Evolutionary conservation across 2,797 vertebrate genomes (phyloP).

Genomic region (Pipistrellus kuhlii): DNA sequence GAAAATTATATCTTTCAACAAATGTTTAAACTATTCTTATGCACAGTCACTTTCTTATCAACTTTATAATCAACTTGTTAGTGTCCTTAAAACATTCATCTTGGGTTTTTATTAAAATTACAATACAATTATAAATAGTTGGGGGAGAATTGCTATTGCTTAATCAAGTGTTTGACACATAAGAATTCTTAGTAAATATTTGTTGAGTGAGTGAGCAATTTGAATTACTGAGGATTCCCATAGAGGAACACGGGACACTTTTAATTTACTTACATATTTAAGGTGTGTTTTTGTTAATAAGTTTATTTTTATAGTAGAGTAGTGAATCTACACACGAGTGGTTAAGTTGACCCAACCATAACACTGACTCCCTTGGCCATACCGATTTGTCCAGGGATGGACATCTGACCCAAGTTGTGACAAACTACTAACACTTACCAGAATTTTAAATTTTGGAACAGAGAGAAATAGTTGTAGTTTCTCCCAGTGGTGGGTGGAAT

Average conservation of each 20-base stretch:
- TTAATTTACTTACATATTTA: conserved; percentile 35
- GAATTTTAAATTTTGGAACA: conserved; percentile 36
- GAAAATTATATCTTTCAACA: background rate
- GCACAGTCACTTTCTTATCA: background rate
- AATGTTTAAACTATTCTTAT: conserved; percentile 10
- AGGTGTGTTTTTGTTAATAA: background rate
- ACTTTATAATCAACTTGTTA: background rate
- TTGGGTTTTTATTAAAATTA: conserved; percentile 10
- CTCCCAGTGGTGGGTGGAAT: background rate
- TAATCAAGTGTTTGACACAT: background rate
- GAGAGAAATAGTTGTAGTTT: background rate
- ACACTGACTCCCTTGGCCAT: background rate
- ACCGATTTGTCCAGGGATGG: background rate
- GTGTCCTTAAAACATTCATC: conserved; percentile 19
- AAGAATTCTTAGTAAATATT: background rate
- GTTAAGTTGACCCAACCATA: background rate
- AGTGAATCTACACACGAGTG: background rate
- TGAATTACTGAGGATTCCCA: background rate
- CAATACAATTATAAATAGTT: conserved; percentile 31
- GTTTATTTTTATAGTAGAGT: background rate
- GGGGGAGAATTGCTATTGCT: background rate
- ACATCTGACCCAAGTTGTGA: background rate
- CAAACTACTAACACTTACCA: background rate
- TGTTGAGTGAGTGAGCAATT: conserved; percentile 33
- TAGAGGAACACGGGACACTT: background rate